Percentiles rank a stretch among this genome's conserved stretches.
Conservation (phyloP, 2,888 invertebrate genomes). For the Xestia xanthographa region DNA sequence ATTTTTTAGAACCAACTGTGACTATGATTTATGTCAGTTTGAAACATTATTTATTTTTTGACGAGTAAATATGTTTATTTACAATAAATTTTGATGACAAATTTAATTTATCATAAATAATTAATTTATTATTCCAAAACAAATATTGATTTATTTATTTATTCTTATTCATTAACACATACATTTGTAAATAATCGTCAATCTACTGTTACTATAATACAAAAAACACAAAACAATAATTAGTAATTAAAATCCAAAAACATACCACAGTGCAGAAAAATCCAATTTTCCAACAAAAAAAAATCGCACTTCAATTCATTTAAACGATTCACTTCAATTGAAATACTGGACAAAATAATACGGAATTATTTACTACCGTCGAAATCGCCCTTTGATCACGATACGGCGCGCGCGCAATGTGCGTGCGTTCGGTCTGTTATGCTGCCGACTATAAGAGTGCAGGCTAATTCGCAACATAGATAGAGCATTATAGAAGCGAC, state of each 20-base stretch:
- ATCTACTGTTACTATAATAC: neutral
- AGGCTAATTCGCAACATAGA: conserved; percentile 31
- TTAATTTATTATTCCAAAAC: neutral
- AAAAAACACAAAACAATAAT: neutral
- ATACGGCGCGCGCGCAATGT: conserved; percentile 53
- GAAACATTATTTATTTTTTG: neutral
- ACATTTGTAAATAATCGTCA: neutral
- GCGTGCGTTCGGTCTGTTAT: conserved; percentile 45
- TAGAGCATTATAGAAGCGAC: conserved; percentile 23
- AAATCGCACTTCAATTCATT: conserved; percentile 9
- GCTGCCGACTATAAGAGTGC: conserved; percentile 39
- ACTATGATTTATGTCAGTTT: neutral
- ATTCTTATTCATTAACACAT: no score
- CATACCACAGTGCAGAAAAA: conserved; percentile 24
- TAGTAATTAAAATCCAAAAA: neutral
- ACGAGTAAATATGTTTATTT: neutral
- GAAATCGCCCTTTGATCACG: conserved; percentile 45
- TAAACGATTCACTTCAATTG: conserved; percentile 43
- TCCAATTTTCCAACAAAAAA: conserved; percentile 10
- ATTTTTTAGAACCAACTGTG: no score
- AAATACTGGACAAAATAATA: conserved; percentile 33
- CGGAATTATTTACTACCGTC: conserved; percentile 38
- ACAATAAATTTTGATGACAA: neutral
- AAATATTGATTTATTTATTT: no score
- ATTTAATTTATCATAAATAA: neutral